Base-by-base conservation (phyloP, 2,888 invertebrate genomes). In the Deilephila elpenor region DNA sequence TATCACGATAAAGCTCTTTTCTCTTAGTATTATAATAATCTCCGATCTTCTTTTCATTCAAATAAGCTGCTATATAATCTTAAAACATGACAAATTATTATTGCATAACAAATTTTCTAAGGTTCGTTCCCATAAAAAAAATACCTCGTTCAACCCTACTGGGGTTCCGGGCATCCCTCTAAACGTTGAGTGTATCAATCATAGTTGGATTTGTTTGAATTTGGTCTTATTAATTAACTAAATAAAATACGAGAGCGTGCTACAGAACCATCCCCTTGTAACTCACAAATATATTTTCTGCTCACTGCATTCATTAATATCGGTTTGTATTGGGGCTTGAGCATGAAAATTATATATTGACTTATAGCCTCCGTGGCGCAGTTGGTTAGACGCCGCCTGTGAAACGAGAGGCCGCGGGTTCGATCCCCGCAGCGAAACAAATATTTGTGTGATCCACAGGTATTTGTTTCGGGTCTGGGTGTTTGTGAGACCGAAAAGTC, bases 221-320 rank as follows among this genome's bases (percentile, higher is more conserved):
- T 92, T 87, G 93, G 92, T 91, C 87, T 91, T 93, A 93, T 93
- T 94, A 93, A 94, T 94, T 93, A 94, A 91, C 91, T 88, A 87
- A 91, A 93, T 92, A 89, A 90, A 89, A 88, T 84, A 83, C 75
- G 78, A 84, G 85, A 82, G 72, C 37, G 72, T 59, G 56, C 72
- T 72, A 64, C 59, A 73, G 34, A 73, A 70, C 37, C 51, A 73
- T 67, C 73, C 70, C 70, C 34, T 56, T 78, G 60, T 78, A 72
- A 75, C 76, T 71, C 29, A 60, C 73, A 37, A 37, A 60, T 60
- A 37, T 61, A 32, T 72, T 56, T 71, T 72, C 67, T 62, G 6
- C 11, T 51, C 44, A 25, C 25, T 67, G 34, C 34, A 64, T 44
- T 25, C n/a, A 44, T 44, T 20, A n/a, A 6, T 44, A n/a, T 11